These are phyloP conservation scores for Callaeas wilsoni DNA, from an alignment of 2,113 vertebrate species.

Conservation along the genomic window DNA sequence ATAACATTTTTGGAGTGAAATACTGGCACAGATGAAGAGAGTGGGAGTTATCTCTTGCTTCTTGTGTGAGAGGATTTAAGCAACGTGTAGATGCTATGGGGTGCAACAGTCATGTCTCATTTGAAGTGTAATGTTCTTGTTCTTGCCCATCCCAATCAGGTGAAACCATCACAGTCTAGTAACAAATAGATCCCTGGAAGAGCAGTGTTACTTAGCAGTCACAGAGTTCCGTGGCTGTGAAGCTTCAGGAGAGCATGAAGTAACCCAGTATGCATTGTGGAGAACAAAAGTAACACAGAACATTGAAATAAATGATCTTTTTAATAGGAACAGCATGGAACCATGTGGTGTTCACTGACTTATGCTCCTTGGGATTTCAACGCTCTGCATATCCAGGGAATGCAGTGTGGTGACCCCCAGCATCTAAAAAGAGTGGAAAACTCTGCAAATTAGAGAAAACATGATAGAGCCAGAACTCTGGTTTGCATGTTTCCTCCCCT, in stretches of 20 bases:
- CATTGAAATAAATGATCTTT: neutral
- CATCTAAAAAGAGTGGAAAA: neutral
- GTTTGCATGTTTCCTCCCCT: constrained; percentile 21
- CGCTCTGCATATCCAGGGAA: neutral
- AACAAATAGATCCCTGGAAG: neutral
- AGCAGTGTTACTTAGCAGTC: neutral
- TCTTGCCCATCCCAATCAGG: neutral
- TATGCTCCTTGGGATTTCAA: neutral
- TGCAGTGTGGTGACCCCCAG: neutral
- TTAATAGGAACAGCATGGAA: neutral
- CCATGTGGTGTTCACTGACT: neutral
- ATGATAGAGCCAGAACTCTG: neutral
- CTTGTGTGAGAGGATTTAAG: neutral
- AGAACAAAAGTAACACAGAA: neutral
- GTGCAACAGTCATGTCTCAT: neutral
- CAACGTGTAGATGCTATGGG: neutral
- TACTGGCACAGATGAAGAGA: neutral
- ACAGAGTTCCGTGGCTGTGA: neutral
- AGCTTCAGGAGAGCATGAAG: neutral
- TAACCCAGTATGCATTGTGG: neutral
- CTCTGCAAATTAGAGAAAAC: neutral
- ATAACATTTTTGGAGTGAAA: neutral
- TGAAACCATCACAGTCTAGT: neutral
- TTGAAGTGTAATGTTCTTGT: neutral
- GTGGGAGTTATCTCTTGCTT: neutral